Conservation (phyloP, 2,888 invertebrate species). For the Stratiomys singularior region DNA sequence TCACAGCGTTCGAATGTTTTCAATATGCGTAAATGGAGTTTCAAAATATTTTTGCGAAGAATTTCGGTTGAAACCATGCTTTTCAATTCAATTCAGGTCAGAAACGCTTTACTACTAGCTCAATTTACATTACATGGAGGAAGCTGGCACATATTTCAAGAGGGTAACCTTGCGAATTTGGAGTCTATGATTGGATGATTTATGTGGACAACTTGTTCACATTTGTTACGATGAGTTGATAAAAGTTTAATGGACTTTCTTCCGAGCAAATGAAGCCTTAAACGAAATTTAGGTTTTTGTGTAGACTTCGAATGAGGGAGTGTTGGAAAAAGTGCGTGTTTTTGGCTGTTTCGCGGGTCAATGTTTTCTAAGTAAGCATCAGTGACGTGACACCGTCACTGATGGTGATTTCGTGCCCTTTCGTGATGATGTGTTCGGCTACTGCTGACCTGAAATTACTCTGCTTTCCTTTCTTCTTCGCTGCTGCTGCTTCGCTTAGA, state of each 20-base stretch:
- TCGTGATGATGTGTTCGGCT: too few species aligned
- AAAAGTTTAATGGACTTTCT: conserved; percentile 41
- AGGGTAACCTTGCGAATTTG: not conserved
- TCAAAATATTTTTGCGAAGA: not conserved
- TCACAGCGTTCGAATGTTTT: not conserved
- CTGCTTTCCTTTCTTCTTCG: too few species aligned
- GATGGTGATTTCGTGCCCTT: too few species aligned
- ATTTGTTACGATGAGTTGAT: conserved; percentile 31
- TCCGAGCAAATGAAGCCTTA: not conserved
- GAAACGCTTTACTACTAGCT: not conserved
- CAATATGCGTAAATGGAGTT: conserved; percentile 24
- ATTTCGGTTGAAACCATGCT: not conserved
- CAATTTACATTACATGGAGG: not conserved
- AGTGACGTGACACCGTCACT: too few species aligned
- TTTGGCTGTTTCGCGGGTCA: too few species aligned
- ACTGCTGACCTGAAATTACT: too few species aligned
- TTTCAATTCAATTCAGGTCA: conserved; percentile 7
- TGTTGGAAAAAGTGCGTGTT: too few species aligned
- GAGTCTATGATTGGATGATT: conserved; percentile 34
- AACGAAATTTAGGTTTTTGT: not conserved
- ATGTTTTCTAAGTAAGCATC: too few species aligned
- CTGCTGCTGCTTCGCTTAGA: too few species aligned
- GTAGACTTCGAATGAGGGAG: too few species aligned
- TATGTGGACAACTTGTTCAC: conserved; percentile 41
- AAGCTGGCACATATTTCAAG: not conserved